Evolutionary conservation across 2,113 vertebrate genomes (phyloP), one percentile per base, ranked within the genome.

Genomic region (Trematocara zebra): DNA sequence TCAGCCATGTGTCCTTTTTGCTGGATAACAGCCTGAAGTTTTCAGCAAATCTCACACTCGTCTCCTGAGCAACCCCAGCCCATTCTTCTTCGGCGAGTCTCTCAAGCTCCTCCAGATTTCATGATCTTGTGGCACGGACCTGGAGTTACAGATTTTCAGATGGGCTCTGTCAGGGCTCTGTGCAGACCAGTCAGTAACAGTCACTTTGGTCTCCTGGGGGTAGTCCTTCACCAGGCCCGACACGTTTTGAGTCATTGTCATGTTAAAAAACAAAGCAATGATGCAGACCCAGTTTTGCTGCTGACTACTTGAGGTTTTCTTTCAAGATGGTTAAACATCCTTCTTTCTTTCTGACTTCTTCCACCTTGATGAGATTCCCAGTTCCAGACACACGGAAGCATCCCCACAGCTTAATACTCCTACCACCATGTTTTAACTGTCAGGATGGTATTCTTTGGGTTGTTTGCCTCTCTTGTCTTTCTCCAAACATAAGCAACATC

Each of bases 41-140:
- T 64, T 64, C 33, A 64, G 59, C 1, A 64, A 64, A 64, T 64
- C 59, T 37, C 33, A 64, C 18, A 64, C 33, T 37, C 1, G 4
- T 12, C 33, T 37, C 33, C 33, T 64, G 59, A 64, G 59, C 33
- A n/a, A 37, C 6, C 18, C 59, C 33, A 5, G 6, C 10, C 18
- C 4, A 64, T 64, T 12, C 18, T 37, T 64, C 33, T 64, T 64
- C 5, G 6, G 33, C 59, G 6, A n/a, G 31, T 35, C 59, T 61
- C 31, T 61, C 9, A 61, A 61, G 57, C 59, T 64, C 31, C 59
- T 64, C 59, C 31, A 64, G 31, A 64, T 64, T 64, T 37, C 31
- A 64, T 37, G 17, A 11, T 64, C 59, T 7, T 64, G 59, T 35
- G 31, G 17, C 0, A 37, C 0, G 0, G 59, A 64, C 4, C 59